phyloP scores from a whole-genome alignment of 2,888 invertebrate species.

The Stramonita haemastoma region DNA sequence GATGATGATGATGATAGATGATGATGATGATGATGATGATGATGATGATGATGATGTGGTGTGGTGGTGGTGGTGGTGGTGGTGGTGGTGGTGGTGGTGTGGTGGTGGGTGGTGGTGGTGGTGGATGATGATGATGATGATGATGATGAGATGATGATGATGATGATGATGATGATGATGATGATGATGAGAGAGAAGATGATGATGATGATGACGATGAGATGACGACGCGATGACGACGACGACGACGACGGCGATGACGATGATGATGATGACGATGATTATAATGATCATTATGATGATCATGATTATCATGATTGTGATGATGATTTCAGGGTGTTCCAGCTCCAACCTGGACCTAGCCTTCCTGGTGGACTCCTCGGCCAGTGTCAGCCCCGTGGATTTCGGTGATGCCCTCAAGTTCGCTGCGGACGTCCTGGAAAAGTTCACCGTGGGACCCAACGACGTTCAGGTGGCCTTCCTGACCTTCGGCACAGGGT shows the following conservation, averaged over 20 bases:
- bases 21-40: too few species aligned
- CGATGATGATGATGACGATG: background rate
- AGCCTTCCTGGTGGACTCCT: constrained; percentile 76
- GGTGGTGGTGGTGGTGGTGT: background rate
- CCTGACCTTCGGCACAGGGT: constrained; percentile 74
- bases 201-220: background rate
- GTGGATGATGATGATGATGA: background rate
- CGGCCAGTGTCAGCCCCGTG: constrained; percentile 72
- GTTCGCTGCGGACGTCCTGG: constrained; percentile 73
- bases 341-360: constrained; percentile 70
- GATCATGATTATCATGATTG: background rate
- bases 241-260: background rate
- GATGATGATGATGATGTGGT: background rate
- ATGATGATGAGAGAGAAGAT: background rate
- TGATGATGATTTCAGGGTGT: constrained; percentile 53
- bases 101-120: background rate
- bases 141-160: background rate
- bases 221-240: too few species aligned
- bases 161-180: background rate
- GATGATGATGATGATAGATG: background rate
- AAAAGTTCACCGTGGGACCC: constrained; percentile 72
- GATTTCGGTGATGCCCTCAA: constrained; percentile 69
- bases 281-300: background rate
- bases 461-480: constrained; percentile 73
- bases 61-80: constrained; percentile 40